Conservation (phyloP, 2,888 invertebrate species). For the Netelia inedita region DNA sequence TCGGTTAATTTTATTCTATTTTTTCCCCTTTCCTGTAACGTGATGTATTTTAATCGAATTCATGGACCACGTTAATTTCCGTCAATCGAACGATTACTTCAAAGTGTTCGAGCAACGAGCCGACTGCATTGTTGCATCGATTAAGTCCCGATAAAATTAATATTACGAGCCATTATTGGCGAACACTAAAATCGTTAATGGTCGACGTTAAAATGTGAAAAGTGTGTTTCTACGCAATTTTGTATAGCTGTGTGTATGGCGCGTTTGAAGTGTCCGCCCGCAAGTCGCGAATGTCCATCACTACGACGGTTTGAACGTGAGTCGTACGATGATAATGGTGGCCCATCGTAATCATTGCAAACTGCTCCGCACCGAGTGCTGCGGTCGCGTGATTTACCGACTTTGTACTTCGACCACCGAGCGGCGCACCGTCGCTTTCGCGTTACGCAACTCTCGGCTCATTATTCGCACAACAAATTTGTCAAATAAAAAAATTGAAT, state of each 20-base stretch:
- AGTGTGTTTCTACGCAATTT: neutral
- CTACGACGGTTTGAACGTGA: neutral
- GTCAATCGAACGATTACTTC: too few species aligned
- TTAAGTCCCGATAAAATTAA: slow-evolving; percentile 55
- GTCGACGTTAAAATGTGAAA: slow-evolving; percentile 47
- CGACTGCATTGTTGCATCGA: neutral
- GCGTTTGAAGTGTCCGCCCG: slow-evolving; percentile 59
- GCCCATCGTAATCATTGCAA: slow-evolving; percentile 62
- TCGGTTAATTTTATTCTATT: too few species aligned
- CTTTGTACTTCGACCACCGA: slow-evolving; percentile 19
- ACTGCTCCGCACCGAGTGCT: slow-evolving; percentile 55
- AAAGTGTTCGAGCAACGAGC: too few species aligned
- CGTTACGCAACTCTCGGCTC: neutral
- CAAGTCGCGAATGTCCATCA: slow-evolving; percentile 31
- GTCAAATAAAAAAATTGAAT: neutral
- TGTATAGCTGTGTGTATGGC: slow-evolving; percentile 14
- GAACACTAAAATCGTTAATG: slow-evolving; percentile 58
- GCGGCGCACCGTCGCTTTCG: slow-evolving; percentile 21
- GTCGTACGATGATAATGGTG: slow-evolving; percentile 48
- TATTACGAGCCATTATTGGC: slow-evolving; percentile 56
- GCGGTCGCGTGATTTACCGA: slow-evolving; percentile 65
- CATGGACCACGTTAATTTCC: too few species aligned
- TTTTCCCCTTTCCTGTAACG: too few species aligned
- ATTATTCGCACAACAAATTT: neutral
- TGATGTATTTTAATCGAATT: too few species aligned